phyloP scores from a whole-genome alignment of 2,888 invertebrate genomes.

The Orthonevra nobilis region DNA sequence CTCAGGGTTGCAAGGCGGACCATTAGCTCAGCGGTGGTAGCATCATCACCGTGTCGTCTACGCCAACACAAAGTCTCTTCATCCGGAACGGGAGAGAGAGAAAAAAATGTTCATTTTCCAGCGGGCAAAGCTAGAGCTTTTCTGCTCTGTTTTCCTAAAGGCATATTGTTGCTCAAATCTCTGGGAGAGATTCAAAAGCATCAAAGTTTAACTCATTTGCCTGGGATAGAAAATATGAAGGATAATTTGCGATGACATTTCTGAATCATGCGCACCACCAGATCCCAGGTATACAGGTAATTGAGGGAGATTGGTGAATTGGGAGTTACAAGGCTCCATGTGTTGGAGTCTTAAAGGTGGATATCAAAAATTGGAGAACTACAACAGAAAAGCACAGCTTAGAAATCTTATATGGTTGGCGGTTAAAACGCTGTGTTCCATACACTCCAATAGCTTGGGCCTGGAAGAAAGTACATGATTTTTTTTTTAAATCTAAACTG shows the following conservation, averaged over 20 bases:
- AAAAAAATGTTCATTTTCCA: slow-evolving; percentile 24
- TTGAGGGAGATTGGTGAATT: background rate
- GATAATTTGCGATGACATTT: slow-evolving; percentile 60
- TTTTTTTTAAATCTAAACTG: no score
- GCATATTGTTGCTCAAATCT: slow-evolving; percentile 61
- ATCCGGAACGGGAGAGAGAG: slow-evolving; percentile 47
- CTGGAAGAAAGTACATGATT: no score
- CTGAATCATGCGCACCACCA: slow-evolving; percentile 24
- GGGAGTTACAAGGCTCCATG: no score
- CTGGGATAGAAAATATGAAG: slow-evolving; percentile 59
- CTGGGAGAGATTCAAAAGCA: slow-evolving; percentile 36
- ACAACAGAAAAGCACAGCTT: no score
- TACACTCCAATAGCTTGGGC: no score
- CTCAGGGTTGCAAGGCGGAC: slow-evolving; percentile 55
- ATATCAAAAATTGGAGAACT: no score
- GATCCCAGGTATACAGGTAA: slow-evolving; percentile 8
- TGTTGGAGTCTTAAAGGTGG: no score
- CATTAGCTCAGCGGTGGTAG: slow-evolving; percentile 54
- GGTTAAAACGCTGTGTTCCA: no score
- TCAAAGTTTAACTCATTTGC: slow-evolving; percentile 52
- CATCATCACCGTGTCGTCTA: slow-evolving; percentile 48
- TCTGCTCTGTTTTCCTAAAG: slow-evolving; percentile 53
- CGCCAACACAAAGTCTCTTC: slow-evolving; percentile 45
- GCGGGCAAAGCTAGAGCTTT: slow-evolving; percentile 46
- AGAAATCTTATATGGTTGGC: no score